Evolutionary conservation across 1,140 invertebrate genomes (phyloP).

Genomic region (Drosophila micromelanica): DNA sequence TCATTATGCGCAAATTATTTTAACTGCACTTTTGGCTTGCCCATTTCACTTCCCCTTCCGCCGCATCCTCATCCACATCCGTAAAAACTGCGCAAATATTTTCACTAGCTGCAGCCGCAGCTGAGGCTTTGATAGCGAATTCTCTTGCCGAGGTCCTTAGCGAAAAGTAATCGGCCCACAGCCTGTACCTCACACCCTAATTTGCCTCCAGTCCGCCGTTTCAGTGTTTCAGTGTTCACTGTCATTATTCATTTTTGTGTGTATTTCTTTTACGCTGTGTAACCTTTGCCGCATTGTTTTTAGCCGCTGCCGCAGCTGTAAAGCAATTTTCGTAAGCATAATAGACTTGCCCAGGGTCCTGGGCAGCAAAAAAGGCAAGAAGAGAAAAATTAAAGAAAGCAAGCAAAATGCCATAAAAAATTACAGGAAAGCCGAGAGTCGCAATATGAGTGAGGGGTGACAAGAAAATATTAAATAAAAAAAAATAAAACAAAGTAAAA

Average conservation of each 20-base stretch:
- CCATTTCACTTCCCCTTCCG: background rate
- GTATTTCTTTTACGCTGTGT: constrained; percentile 76
- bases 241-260: constrained; percentile 80
- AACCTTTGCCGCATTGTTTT: constrained; percentile 78
- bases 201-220: background rate
- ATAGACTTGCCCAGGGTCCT: constrained; percentile 66
- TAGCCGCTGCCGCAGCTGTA: constrained; percentile 63
- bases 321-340: constrained; percentile 80
- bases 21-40: constrained; percentile 67
- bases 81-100: constrained; percentile 36
- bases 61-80: background rate
- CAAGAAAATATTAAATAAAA: constrained; percentile 13
- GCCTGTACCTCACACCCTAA: background rate
- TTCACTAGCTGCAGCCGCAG: constrained; percentile 45
- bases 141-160: constrained; percentile 39
- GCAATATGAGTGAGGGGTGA: background rate
- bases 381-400: constrained; percentile 32
- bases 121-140: constrained; percentile 46
- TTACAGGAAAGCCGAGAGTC: constrained; percentile 24
- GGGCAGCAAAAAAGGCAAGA: constrained; percentile 47
- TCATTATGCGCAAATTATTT: constrained; percentile 81
- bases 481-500: constrained; percentile 11
- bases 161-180: constrained; percentile 37
- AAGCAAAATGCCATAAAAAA: constrained; percentile 70
- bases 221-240: constrained; percentile 52